A percentile compares a stretch with the other conserved stretches of the same genome.
These are phyloP conservation scores for Rhaphigaster nebulosa DNA, from an alignment of 2,888 invertebrate genomes.

Conservation along the genomic window DNA sequence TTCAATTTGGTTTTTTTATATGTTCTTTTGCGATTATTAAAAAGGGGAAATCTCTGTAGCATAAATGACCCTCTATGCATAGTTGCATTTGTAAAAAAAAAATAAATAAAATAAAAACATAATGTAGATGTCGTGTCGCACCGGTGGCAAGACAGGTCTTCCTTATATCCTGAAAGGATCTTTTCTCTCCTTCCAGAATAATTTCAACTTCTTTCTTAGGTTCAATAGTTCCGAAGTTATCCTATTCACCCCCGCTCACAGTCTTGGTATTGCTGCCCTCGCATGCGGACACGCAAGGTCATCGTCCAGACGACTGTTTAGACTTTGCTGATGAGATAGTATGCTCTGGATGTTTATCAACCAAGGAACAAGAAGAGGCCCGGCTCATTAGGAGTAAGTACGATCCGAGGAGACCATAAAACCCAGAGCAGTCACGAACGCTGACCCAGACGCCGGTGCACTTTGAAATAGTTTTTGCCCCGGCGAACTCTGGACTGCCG, in stretches of 20 bases:
- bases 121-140: no score
- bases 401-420: neutral
- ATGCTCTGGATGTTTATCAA: neutral
- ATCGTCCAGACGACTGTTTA: neutral
- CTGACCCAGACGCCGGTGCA: neutral
- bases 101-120: no score
- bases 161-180: neutral
- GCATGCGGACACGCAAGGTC: neutral
- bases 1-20: no score
- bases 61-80: no score
- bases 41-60: no score
- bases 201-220: neutral
- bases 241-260: no score
- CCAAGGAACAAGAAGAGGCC: neutral
- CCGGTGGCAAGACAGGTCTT: no score
- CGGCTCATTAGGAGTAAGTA: neutral
- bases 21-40: no score
- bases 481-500: neutral
- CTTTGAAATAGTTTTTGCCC: conserved; percentile 9
- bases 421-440: conserved; percentile 1
- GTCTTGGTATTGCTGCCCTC: neutral
- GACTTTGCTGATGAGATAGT: neutral
- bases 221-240: neutral
- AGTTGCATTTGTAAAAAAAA: no score
- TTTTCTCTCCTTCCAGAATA: neutral